Evolutionary conservation across 2,797 vertebrate species (phyloP).

Genomic region (Gallinago nigripennis): DNA sequence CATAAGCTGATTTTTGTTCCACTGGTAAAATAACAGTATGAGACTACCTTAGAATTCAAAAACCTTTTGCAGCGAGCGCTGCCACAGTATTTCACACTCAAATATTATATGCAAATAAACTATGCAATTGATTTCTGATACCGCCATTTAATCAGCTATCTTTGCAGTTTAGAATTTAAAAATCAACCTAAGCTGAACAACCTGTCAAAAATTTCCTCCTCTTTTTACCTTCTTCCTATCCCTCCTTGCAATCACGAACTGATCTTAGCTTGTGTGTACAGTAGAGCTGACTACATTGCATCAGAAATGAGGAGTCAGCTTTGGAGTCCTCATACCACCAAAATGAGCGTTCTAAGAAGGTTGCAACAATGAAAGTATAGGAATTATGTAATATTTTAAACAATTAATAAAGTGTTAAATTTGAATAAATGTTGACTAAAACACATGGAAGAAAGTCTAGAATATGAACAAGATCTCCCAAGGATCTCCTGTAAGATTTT

Average conservation of each 20-base stretch:
- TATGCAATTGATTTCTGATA: neutral
- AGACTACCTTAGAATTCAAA: neutral
- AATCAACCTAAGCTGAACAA: neutral
- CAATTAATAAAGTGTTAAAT: too few species aligned
- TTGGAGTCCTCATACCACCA: neutral
- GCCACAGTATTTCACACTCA: neutral
- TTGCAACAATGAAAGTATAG: neutral
- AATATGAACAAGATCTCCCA: neutral
- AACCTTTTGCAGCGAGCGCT: neutral
- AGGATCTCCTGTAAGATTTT: neutral
- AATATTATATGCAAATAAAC: neutral
- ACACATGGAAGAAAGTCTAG: neutral
- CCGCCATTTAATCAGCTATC: neutral
- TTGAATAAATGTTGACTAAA: neutral
- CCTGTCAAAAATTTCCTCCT: neutral
- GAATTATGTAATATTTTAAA: neutral
- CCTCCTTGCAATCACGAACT: neutral
- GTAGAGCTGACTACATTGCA: neutral
- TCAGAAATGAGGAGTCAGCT: neutral
- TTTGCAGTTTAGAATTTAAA: neutral
- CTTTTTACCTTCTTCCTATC: neutral
- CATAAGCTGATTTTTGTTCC: neutral
- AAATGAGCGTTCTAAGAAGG: neutral
- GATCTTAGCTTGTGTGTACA: neutral
- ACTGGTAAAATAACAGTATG: neutral